These are phyloP conservation scores for Caenorhabditis uteleia DNA, from an alignment of 2,888 invertebrate genomes.

Conservation along the genomic window DNA sequence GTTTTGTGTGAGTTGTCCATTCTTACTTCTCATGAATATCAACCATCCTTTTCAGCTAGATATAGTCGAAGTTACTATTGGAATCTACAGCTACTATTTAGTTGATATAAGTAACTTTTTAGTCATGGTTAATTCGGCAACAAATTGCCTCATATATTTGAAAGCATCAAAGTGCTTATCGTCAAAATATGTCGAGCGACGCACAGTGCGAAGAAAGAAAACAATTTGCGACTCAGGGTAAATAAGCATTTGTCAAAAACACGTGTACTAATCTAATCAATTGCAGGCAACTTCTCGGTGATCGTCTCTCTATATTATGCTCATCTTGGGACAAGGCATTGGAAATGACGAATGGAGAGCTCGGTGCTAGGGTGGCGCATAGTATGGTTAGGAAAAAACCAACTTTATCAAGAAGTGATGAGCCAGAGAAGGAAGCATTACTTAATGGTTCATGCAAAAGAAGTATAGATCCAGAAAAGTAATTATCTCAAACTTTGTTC, in stretches of 20 bases:
- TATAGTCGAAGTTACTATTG: slow-evolving; percentile 57
- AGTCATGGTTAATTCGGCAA: slow-evolving; percentile 63
- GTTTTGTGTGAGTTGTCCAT: slow-evolving; percentile 45
- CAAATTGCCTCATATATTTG: slow-evolving; percentile 65
- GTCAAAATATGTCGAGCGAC: slow-evolving; percentile 49
- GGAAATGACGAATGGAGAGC: slow-evolving; percentile 55
- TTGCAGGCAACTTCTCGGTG: slow-evolving; percentile 48
- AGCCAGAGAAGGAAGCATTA: slow-evolving; percentile 41
- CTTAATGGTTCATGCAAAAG: slow-evolving; percentile 43
- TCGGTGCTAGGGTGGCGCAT: slow-evolving; percentile 60
- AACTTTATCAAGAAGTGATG: slow-evolving; percentile 43
- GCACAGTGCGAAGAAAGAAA: slow-evolving; percentile 62
- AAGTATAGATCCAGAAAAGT: slow-evolving; percentile 52
- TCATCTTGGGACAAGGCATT: slow-evolving; percentile 57
- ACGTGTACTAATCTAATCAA: not conserved
- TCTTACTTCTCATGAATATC: not conserved
- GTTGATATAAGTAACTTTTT: slow-evolving; percentile 60
- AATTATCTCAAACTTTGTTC: not conserved
- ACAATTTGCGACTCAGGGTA: slow-evolving; percentile 57
- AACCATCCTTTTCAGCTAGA: slow-evolving; percentile 51
- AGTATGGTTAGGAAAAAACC: slow-evolving; percentile 62
- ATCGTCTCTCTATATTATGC: slow-evolving; percentile 46
- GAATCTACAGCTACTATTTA: slow-evolving; percentile 36
- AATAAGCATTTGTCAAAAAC: not conserved
- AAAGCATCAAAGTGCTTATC: slow-evolving; percentile 60